Conservation (phyloP, 1,140 invertebrate species). For the Drosophila ogumai region DNA sequence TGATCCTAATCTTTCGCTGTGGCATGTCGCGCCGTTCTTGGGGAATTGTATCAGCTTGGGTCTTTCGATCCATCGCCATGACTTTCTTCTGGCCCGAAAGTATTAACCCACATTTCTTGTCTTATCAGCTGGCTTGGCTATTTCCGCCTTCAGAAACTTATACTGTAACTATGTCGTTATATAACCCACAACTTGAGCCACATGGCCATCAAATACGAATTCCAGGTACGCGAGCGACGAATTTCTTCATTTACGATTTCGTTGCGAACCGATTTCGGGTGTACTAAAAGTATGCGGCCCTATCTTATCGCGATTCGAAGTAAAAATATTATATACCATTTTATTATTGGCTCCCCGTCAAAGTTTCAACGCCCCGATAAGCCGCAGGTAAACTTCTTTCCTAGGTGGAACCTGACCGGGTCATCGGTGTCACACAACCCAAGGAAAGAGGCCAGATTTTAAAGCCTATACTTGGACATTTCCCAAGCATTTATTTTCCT, state of each 20-base stretch:
- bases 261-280: constrained; percentile 33
- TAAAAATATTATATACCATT: constrained; percentile 54
- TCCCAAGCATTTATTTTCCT: constrained; percentile 7
- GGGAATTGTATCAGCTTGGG: not conserved
- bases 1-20: constrained; percentile 15
- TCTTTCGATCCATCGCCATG: constrained; percentile 1
- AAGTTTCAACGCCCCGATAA: constrained; percentile 26
- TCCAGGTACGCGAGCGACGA: constrained; percentile 37
- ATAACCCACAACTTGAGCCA: constrained; percentile 42
- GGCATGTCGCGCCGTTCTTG: not conserved
- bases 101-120: constrained; percentile 66
- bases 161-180: constrained; percentile 30
- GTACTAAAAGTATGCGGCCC: constrained; percentile 48
- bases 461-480: not conserved
- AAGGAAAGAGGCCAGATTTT: not conserved
- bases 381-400: constrained; percentile 25
- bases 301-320: constrained; percentile 66
- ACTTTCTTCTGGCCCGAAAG: constrained; percentile 1
- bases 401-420: constrained; percentile 35
- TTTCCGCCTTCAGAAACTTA: constrained; percentile 58
- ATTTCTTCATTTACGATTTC: constrained; percentile 45
- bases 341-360: constrained; percentile 32
- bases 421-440: constrained; percentile 11
- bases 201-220: constrained; percentile 53
- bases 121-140: constrained; percentile 58